Conservation (phyloP, 1,140 invertebrate genomes). For the Cotesia chilonis region DNA sequence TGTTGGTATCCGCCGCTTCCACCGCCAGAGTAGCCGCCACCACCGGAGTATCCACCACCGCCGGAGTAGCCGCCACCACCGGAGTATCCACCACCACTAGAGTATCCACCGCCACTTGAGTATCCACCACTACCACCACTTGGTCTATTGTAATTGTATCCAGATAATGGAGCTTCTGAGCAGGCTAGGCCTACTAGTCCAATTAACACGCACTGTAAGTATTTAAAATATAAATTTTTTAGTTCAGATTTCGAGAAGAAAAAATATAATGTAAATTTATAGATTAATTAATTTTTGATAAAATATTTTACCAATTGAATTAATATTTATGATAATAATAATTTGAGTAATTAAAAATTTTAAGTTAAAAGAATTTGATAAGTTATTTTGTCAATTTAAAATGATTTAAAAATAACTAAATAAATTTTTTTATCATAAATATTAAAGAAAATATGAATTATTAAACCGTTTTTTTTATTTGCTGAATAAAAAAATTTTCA, state of each 20-base stretch:
- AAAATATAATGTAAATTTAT: not conserved
- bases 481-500: not conserved
- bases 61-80: conserved; percentile 73
- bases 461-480: conserved; percentile 8
- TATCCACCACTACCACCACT: conserved; percentile 69
- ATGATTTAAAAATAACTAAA: not conserved
- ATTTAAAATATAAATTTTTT: conserved; percentile 37
- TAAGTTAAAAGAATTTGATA: no score
- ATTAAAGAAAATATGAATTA: conserved; percentile 3
- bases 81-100: conserved; percentile 54
- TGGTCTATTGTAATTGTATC: conserved; percentile 73
- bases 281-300: not conserved
- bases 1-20: conserved; percentile 77
- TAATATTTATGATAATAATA: no score
- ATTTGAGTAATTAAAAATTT: no score
- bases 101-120: conserved; percentile 50
- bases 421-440: not conserved
- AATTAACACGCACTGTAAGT: conserved; percentile 72
- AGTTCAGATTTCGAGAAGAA: not conserved
- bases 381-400: no score
- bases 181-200: conserved; percentile 70
- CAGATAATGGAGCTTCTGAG: conserved; percentile 71
- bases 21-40: conserved; percentile 45
- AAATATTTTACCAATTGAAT: no score
- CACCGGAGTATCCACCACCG: conserved; percentile 67